Conservation (phyloP, 2,888 invertebrate genomes). For the Parasteatoda lunata region DNA sequence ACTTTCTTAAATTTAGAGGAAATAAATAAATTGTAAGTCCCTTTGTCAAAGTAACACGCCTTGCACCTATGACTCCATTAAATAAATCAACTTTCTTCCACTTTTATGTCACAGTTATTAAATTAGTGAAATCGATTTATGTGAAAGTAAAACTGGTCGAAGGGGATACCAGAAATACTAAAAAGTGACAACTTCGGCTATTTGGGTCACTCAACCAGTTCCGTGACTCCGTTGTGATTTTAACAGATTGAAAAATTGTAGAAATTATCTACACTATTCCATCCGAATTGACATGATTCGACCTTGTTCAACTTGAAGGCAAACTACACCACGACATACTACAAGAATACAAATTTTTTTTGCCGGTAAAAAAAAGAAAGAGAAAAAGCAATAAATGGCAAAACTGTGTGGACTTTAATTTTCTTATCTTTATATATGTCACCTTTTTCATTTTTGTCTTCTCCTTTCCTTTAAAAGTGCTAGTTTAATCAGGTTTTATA, state of each 20-base stretch:
- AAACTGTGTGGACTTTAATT: constrained; percentile 12
- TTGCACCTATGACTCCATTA: too few relatives aligned
- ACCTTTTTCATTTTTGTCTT: constrained; percentile 30
- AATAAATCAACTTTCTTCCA: too few relatives aligned
- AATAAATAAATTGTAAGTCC: too few relatives aligned
- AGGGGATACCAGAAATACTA: not conserved
- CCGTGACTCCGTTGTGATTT: constrained; percentile 36
- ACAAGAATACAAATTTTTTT: constrained; percentile 29
- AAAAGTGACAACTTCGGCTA: constrained; percentile 30
- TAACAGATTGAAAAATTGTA: constrained; percentile 14
- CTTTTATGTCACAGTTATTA: too few relatives aligned
- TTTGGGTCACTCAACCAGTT: constrained; percentile 64
- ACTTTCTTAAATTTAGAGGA: too few relatives aligned
- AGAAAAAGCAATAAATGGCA: constrained; percentile 1
- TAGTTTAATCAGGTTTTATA: constrained; percentile 59
- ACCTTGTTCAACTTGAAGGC: constrained; percentile 48
- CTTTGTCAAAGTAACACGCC: too few relatives aligned
- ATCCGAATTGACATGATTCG: constrained; percentile 31
- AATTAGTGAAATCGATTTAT: too few relatives aligned
- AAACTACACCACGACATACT: constrained; percentile 24
- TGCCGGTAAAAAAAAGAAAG: not conserved
- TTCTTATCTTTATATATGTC: constrained; percentile 42
- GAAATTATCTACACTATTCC: constrained; percentile 35
- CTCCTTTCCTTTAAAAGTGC: constrained; percentile 49
- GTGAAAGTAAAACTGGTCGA: too few relatives aligned